These are phyloP conservation scores for Ambastaia sidthimunki DNA, from an alignment of 2,797 vertebrate species.

Conservation along the genomic window DNA sequence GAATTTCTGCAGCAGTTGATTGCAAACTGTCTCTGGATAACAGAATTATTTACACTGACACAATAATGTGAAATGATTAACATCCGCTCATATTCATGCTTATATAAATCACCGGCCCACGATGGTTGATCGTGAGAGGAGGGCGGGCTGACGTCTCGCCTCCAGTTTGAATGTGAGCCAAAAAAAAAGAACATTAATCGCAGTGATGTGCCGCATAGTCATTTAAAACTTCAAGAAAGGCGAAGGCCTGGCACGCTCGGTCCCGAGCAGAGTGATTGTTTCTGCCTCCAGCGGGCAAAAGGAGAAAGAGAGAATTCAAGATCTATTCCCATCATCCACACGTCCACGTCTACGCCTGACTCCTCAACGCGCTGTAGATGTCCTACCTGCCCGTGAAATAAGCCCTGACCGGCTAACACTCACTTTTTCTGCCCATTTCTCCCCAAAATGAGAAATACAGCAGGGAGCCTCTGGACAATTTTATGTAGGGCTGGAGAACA, in stretches of 20 bases:
- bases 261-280: constrained; percentile 43
- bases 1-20: constrained; percentile 41
- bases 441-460: constrained; percentile 84
- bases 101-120: constrained; percentile 36
- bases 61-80: constrained; percentile 48
- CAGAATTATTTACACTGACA: constrained; percentile 47
- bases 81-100: constrained; percentile 44
- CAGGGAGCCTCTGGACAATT: constrained; percentile 89
- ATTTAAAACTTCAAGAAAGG: constrained; percentile 35
- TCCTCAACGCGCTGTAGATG: constrained; percentile 52
- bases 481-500: constrained; percentile 90
- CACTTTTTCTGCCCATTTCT: constrained; percentile 61
- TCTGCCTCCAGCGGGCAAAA: constrained; percentile 39
- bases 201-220: constrained; percentile 40
- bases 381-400: constrained; percentile 63
- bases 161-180: constrained; percentile 26
- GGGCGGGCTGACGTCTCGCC: constrained; percentile 2
- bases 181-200: constrained; percentile 39
- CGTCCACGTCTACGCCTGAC: constrained; percentile 21
- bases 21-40: constrained; percentile 48
- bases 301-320: constrained; percentile 5
- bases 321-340: constrained; percentile 23
- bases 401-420: constrained; percentile 53
- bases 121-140: constrained; percentile 20
- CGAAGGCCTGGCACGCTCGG: constrained; percentile 34